These are phyloP conservation scores for Rhinella marina DNA, from an alignment of 2,797 vertebrate species.

Conservation along the genomic window DNA sequence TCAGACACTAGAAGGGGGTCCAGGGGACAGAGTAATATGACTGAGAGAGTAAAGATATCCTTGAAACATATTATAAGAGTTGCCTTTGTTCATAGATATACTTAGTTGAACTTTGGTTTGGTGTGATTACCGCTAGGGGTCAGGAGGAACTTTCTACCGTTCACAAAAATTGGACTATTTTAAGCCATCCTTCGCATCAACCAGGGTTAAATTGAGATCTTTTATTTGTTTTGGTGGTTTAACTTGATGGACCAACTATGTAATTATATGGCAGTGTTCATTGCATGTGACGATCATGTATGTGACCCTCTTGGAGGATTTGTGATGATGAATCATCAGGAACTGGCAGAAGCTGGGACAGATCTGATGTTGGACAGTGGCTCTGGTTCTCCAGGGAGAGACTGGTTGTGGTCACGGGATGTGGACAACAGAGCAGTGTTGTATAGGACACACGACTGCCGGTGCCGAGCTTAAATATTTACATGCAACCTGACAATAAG, in stretches of 20 bases:
- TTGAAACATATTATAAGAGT: neutral
- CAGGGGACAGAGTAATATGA: neutral
- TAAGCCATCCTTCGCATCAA: neutral
- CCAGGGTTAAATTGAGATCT: neutral
- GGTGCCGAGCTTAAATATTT: constrained; percentile 82
- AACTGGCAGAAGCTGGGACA: constrained; percentile 61
- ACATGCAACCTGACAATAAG: constrained; percentile 80
- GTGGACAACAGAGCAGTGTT: constrained; percentile 81
- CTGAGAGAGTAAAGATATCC: neutral
- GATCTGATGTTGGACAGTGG: constrained; percentile 75
- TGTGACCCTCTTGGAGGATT: neutral
- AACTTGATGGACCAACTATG: neutral
- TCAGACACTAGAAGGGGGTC: neutral
- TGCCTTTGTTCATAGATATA: neutral
- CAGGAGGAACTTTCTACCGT: neutral
- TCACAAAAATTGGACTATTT: neutral
- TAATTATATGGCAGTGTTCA: neutral
- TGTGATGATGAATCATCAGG: neutral
- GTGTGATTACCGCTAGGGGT: neutral
- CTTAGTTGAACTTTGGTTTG: neutral
- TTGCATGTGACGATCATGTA: neutral
- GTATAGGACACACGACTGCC: constrained; percentile 80
- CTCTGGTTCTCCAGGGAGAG: constrained; percentile 68
- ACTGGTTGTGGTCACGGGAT: constrained; percentile 79
- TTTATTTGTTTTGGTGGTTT: neutral